A percentile compares a stretch with the other conserved stretches of the same genome.
Evolutionary conservation across 2,113 vertebrate species (phyloP).

Genomic region (Hydrochoerus hydrochaeris): DNA sequence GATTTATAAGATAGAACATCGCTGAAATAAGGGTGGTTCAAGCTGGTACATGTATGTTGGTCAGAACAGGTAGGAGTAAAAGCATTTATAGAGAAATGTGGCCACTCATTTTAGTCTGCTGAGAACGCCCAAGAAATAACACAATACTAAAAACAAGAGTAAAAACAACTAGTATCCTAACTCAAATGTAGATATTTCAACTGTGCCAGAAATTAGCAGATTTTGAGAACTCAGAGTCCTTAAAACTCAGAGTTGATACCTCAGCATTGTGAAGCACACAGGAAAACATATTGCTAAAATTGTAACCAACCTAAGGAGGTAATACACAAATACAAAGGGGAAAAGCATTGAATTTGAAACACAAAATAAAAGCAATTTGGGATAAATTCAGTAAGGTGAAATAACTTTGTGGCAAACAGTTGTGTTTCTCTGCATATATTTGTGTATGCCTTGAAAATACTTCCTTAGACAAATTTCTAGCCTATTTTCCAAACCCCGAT

Average conservation of each 20-base stretch:
- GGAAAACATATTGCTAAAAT: background rate
- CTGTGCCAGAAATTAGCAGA: background rate
- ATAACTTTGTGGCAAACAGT: background rate
- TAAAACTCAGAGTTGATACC: background rate
- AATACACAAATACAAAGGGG: background rate
- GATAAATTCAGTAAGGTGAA: background rate
- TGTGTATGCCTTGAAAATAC: background rate
- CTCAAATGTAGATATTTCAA: background rate
- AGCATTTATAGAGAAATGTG: background rate
- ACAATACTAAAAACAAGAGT: background rate
- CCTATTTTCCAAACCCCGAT: background rate
- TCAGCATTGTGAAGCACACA: background rate
- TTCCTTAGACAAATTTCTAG: background rate
- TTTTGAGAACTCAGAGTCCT: slow-evolving; percentile 6
- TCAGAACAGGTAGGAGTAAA: background rate
- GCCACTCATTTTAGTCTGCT: background rate
- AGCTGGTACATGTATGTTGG: background rate
- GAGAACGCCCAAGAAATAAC: background rate
- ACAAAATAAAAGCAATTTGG: background rate
- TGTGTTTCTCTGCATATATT: background rate
- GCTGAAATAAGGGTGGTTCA: background rate
- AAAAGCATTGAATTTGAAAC: background rate
- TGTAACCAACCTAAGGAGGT: background rate
- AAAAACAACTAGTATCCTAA: background rate
- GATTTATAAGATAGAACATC: background rate